Evolutionary conservation across 1,140 invertebrate genomes (phyloP).

Genomic region (Drosophila bocqueti): DNA sequence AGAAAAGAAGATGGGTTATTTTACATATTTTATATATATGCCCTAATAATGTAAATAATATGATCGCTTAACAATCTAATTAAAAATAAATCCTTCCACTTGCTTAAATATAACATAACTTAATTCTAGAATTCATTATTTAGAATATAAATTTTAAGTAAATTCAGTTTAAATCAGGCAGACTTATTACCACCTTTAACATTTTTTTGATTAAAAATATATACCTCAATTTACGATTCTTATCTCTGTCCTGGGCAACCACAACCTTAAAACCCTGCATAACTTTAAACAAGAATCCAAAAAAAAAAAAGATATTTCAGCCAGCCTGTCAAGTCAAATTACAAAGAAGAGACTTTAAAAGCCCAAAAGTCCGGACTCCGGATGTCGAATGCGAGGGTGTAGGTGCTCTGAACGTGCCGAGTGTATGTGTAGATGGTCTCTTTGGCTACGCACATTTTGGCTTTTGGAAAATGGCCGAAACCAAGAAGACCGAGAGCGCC

Average conservation of each 20-base stretch:
- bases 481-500: slow-evolving; percentile 40
- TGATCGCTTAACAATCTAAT: background rate
- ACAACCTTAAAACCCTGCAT: slow-evolving; percentile 15
- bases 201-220: background rate
- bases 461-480: slow-evolving; percentile 45
- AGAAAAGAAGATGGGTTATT: background rate
- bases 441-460: slow-evolving; percentile 48
- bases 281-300: slow-evolving; percentile 15
- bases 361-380: slow-evolving; percentile 31
- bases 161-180: background rate
- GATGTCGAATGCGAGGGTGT: slow-evolving; percentile 22
- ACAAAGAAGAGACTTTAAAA: slow-evolving; percentile 51
- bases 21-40: background rate
- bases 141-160: background rate
- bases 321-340: slow-evolving; percentile 45
- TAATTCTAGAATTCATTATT: background rate
- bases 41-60: background rate
- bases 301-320: slow-evolving; percentile 17
- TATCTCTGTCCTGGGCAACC: background rate
- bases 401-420: slow-evolving; percentile 5
- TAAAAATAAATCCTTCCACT: background rate
- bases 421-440: slow-evolving; percentile 13
- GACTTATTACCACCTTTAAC: background rate
- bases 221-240: background rate
- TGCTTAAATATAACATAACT: background rate